A percentile compares a stretch with the other conserved stretches of the same genome.
Conservation (phyloP, 2,888 invertebrate species). For the Strigamia maritima region DNA sequence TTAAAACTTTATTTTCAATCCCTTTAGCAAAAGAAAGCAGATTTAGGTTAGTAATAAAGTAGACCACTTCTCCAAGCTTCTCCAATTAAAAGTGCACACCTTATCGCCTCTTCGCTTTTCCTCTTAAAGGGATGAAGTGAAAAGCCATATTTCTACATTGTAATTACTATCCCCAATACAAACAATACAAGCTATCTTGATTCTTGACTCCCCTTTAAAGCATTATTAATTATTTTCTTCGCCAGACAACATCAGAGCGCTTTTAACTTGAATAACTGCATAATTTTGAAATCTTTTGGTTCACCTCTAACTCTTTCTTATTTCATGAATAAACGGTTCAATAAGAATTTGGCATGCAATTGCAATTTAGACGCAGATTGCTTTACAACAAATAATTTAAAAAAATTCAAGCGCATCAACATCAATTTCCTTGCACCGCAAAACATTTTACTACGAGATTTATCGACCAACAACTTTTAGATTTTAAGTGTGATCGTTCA, state of each 20-base stretch:
- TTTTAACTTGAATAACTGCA: neutral
- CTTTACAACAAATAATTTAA: neutral
- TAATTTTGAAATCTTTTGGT: neutral
- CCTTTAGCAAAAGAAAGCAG: neutral
- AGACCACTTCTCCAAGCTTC: neutral
- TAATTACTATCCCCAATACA: neutral
- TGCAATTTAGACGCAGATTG: neutral
- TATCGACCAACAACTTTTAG: neutral
- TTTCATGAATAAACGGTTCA: neutral
- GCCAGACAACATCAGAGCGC: neutral
- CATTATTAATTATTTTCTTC: neutral
- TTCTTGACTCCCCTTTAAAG: neutral
- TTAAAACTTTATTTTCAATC: slow-evolving; percentile 9
- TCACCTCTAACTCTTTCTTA: neutral
- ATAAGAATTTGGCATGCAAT: neutral
- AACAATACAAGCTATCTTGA: neutral
- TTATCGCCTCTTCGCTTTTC: neutral
- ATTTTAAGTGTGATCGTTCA: neutral
- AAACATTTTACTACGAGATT: neutral
- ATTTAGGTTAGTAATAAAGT: slow-evolving; percentile 14
- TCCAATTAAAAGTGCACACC: slow-evolving; percentile 17
- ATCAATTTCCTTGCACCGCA: neutral
- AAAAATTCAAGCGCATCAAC: neutral
- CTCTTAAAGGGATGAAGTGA: neutral
- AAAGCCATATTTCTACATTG: neutral